Percentiles rank a stretch among this genome's conserved stretches.
These are phyloP conservation scores for Phortica magna DNA, from an alignment of 2,888 invertebrate species.

Conservation along the genomic window DNA sequence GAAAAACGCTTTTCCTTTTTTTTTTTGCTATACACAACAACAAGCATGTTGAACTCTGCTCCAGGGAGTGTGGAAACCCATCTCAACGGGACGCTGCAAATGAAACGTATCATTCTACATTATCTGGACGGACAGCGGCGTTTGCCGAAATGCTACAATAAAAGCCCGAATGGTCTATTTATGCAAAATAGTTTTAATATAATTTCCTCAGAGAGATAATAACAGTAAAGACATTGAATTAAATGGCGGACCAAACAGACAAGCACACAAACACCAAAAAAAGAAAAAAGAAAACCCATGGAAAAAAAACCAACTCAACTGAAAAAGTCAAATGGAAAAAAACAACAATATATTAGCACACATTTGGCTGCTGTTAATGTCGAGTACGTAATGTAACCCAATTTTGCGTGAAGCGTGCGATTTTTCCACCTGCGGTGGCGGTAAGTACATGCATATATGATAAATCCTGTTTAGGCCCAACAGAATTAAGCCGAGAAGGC, in stretches of 20 bases:
- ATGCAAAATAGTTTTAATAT: slow-evolving; percentile 66
- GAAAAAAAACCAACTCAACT: slow-evolving; percentile 12
- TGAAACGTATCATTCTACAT: no score
- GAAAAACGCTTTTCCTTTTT: no score
- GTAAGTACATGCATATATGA: slow-evolving; percentile 12
- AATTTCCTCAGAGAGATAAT: slow-evolving; percentile 41
- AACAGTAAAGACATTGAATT: slow-evolving; percentile 52
- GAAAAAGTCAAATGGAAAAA: slow-evolving; percentile 33
- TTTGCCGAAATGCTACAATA: slow-evolving; percentile 3
- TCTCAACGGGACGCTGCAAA: no score
- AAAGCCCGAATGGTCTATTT: slow-evolving; percentile 55
- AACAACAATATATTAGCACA: no score
- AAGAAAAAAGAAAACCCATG: slow-evolving; percentile 32
- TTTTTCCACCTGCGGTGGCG: slow-evolving; percentile 20
- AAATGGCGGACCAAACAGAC: slow-evolving; percentile 48
- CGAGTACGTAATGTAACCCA: slow-evolving; percentile 2
- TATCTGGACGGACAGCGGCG: no score
- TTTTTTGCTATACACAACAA: no score
- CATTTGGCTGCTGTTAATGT: not conserved
- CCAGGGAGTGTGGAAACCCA: no score
- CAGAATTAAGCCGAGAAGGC: slow-evolving; percentile 1
- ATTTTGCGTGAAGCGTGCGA: slow-evolving; percentile 6
- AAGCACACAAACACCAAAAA: slow-evolving; percentile 27
- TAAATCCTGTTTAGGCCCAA: slow-evolving; percentile 10
- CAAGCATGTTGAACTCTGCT: no score